Evolutionary conservation across 2,888 invertebrate species (phyloP).

Genomic region (Aspidiotus rigidus): DNA sequence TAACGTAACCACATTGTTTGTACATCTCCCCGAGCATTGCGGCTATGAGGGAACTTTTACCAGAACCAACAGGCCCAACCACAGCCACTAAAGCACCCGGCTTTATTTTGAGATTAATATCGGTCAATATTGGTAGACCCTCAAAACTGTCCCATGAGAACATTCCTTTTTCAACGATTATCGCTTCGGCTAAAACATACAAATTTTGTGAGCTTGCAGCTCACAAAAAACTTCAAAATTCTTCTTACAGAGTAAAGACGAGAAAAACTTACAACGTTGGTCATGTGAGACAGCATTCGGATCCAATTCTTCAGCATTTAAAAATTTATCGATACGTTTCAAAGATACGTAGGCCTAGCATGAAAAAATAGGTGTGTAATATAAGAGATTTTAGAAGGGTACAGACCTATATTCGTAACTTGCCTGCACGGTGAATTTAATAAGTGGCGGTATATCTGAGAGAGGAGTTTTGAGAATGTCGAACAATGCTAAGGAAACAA

Average conservation of each 20-base stretch:
- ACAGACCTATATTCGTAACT: slow-evolving; percentile 43
- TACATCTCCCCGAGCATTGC: slow-evolving; percentile 87
- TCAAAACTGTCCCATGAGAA: slow-evolving; percentile 37
- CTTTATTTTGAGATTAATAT: slow-evolving; percentile 63
- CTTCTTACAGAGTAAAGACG: neutral
- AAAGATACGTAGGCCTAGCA: slow-evolving; percentile 48
- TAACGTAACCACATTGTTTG: slow-evolving; percentile 69
- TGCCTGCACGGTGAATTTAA: neutral
- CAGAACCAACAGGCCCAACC: slow-evolving; percentile 79
- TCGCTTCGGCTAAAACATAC: slow-evolving; percentile 36
- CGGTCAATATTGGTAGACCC: slow-evolving; percentile 55
- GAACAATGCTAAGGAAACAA: neutral
- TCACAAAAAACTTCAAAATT: neutral
- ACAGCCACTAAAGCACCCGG: slow-evolving; percentile 66
- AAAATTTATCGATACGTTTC: slow-evolving; percentile 49
- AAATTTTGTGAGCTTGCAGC: neutral
- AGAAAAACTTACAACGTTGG: slow-evolving; percentile 51
- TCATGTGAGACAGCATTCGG: slow-evolving; percentile 43
- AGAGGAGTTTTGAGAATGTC: neutral
- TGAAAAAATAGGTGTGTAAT: slow-evolving; percentile 32
- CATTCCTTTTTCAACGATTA: slow-evolving; percentile 38
- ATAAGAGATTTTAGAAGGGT: neutral
- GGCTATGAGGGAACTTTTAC: slow-evolving; percentile 79
- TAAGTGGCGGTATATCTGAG: slow-evolving; percentile 3
- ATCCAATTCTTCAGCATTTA: slow-evolving; percentile 50